Evolutionary conservation across 1,140 invertebrate genomes (phyloP).

Genomic region (Caenorhabditis brenneri): DNA sequence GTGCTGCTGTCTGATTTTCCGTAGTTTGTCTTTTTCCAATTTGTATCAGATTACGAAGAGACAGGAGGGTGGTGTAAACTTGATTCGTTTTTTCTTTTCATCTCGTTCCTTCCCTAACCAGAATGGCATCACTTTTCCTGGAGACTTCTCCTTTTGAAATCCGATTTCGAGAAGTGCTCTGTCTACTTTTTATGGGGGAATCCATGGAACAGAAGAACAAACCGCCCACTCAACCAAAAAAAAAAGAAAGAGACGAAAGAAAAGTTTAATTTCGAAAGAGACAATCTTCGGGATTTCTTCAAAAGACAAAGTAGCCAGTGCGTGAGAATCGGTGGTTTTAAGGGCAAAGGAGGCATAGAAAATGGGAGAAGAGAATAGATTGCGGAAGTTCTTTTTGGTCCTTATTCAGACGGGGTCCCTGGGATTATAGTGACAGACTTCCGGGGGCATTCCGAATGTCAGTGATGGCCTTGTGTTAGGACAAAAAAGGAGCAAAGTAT

Average conservation of each 20-base stretch:
- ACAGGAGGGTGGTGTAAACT: conserved; percentile 1
- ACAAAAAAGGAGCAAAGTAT: background rate
- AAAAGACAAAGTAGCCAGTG: conserved; percentile 2
- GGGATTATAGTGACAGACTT: background rate
- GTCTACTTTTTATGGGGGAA: background rate
- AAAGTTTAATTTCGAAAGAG: conserved; percentile 20
- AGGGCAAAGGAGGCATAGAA: background rate
- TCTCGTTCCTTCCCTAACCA: background rate
- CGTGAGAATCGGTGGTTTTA: background rate
- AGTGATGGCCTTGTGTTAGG: background rate
- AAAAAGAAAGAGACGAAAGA: background rate
- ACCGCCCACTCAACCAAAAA: background rate
- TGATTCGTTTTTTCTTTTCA: conserved; percentile 18
- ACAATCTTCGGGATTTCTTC: background rate
- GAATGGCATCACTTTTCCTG: conserved; percentile 20
- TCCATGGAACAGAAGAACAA: conserved; percentile 1
- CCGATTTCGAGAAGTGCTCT: conserved; percentile 6
- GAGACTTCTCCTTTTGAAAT: background rate
- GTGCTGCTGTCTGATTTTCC: too few species aligned
- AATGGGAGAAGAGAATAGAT: background rate
- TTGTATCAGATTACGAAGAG: background rate
- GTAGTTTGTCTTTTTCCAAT: background rate
- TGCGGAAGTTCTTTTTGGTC: conserved; percentile 13
- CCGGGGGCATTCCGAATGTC: background rate
- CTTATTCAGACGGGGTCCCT: background rate